Evolutionary conservation across 2,888 invertebrate species (phyloP).

Genomic region (Autographa gamma): DNA sequence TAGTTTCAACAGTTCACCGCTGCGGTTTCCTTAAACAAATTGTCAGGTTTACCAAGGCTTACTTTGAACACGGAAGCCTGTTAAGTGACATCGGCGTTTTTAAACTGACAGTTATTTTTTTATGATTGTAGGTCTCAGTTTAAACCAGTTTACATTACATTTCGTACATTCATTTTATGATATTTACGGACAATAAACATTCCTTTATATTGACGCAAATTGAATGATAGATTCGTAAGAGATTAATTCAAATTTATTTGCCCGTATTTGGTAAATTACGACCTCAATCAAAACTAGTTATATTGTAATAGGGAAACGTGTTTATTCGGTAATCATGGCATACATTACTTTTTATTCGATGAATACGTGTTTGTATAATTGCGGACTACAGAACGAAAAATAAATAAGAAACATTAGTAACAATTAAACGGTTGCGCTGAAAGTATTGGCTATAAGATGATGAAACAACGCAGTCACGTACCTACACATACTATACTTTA

Average conservation of each 20-base stretch:
- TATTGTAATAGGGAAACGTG: conserved; percentile 16
- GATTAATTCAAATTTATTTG: conserved; percentile 32
- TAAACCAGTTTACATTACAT: neutral
- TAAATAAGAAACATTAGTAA: neutral
- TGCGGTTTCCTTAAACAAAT: conserved; percentile 46
- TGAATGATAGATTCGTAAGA: conserved; percentile 18
- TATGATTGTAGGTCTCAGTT: neutral
- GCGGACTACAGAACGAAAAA: neutral
- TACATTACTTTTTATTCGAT: neutral
- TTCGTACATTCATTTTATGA: neutral
- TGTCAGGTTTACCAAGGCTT: conserved; percentile 47
- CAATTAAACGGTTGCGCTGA: neutral
- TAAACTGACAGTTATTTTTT: conserved; percentile 23
- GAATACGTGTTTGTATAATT: conserved; percentile 1
- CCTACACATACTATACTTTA: too few relatives aligned
- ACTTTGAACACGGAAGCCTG: conserved; percentile 39
- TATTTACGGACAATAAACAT: neutral
- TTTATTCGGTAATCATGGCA: neutral
- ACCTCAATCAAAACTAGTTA: conserved; percentile 31
- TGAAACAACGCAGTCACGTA: neutral
- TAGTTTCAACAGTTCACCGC: conserved; percentile 39
- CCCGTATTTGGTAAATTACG: conserved; percentile 43
- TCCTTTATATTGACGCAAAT: conserved; percentile 7
- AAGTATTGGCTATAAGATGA: neutral
- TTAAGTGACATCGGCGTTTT: conserved; percentile 23